Base-by-base conservation (phyloP, 2,888 invertebrate species). In the Chelonus formosanus region DNA sequence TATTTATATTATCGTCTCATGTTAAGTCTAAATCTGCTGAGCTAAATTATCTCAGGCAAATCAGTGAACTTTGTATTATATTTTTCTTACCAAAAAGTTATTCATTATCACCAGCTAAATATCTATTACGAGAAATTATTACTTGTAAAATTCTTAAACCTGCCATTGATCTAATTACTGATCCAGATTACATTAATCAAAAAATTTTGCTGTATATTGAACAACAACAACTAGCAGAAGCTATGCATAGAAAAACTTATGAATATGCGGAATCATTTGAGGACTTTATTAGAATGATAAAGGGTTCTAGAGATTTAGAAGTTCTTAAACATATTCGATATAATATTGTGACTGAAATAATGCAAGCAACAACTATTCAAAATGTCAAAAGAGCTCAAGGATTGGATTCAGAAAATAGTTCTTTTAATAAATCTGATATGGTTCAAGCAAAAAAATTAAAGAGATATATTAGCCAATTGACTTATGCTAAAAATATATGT, bases 311-410 rank as follows among this genome's bases (percentile, higher is more conserved):
- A 73, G 94, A 93, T 84, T 85, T 94, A 68, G 94, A 95, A 82
- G 91, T 93, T 73, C 86, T 96, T 52, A 93, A 93, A 80, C 90
- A 92, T 79, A 91, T 95, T 81, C 92, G 93, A 72, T 93, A 92
- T 76, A 94, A 93, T 76, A 94, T 96, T 73, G 93, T 96, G 4
- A 93, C 93, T 53, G 96, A 96, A 87, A 92, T 96, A 75, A 95
- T 96, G 92, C 95, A 96, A 87, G 95, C 95, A 0, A 95, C 96
- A 10, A 94, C 95, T 1, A 88, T 95, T 72, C 94, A 95, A 85
- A 96, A 95, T 80, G 87, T 96, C 68, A 95, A 95, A 85, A 88
- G 94, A 75, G 91, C 94, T 4, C 93, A 94, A 86, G 95, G 93
- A 54, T 86, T 91, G 47, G 91, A 92, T 77, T 86, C 89, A 48